phyloP scores from a whole-genome alignment of 2,113 vertebrate species.

The Notothenia rossii region DNA sequence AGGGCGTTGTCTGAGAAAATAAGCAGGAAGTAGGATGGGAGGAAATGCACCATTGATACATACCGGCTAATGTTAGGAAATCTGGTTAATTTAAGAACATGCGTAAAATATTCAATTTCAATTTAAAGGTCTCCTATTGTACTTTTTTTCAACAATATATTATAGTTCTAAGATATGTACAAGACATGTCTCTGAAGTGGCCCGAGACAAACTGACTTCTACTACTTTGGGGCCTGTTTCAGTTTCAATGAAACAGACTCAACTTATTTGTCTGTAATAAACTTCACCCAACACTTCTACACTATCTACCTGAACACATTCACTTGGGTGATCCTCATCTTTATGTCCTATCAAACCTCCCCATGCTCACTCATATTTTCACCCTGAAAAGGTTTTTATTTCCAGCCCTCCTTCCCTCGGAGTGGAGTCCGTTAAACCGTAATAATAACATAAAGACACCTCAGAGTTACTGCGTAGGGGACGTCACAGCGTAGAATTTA shows the following conservation, averaged over 20 bases:
- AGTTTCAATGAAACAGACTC: neutral
- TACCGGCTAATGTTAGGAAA: too few species aligned
- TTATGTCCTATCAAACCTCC: constrained; percentile 40
- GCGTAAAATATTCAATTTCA: too few species aligned
- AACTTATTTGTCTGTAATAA: constrained; percentile 1
- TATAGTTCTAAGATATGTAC: too few species aligned
- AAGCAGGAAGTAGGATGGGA: neutral
- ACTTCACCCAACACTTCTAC: neutral
- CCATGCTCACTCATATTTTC: constrained; percentile 19
- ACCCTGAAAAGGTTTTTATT: constrained; percentile 36
- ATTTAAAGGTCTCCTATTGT: too few species aligned
- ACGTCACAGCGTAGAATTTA: constrained; percentile 58
- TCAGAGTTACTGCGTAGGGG: constrained; percentile 48
- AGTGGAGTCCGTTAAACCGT: constrained; percentile 68
- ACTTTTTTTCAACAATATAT: too few species aligned
- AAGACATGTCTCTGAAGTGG: too few species aligned
- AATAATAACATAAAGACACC: constrained; percentile 71
- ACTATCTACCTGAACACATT: neutral
- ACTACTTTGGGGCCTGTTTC: neutral
- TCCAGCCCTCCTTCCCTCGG: constrained; percentile 34
- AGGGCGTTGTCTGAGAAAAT: neutral
- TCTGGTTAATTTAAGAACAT: too few species aligned
- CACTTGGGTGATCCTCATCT: constrained; percentile 54
- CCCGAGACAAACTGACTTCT: neutral
- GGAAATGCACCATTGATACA: neutral